Percentiles rank a stretch among this genome's conserved stretches.
These are phyloP conservation scores for Gibbula magus DNA, from an alignment of 2,888 invertebrate genomes.

Conservation along the genomic window DNA sequence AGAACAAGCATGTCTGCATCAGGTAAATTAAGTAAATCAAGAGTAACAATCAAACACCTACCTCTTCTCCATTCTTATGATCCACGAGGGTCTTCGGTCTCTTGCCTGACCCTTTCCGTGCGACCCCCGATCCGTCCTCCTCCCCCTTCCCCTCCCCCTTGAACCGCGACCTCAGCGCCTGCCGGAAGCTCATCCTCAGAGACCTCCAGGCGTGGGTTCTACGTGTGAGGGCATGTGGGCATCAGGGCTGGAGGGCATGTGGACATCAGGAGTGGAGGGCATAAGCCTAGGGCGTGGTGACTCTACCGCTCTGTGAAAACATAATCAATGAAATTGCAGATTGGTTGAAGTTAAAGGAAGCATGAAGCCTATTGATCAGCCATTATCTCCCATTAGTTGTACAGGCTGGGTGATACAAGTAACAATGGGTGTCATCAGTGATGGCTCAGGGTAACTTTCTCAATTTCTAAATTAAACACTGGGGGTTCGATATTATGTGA, in stretches of 20 bases:
- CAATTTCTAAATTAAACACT: no score
- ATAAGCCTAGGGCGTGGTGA: no score
- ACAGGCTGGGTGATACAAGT: no score
- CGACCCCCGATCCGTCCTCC: neutral
- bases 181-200: slow-evolving; percentile 13
- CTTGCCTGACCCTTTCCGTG: neutral
- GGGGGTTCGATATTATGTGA: no score
- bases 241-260: neutral
- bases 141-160: slow-evolving; percentile 17
- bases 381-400: neutral
- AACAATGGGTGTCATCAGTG: no score
- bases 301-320: neutral
- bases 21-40: neutral
- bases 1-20: no score
- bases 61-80: slow-evolving; percentile 12
- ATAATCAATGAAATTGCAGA: neutral
- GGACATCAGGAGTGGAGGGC: neutral
- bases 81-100: neutral
- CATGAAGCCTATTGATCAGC: neutral
- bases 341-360: neutral
- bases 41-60: neutral
- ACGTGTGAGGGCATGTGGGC: no score
- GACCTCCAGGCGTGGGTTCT: no score
- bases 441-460: no score
- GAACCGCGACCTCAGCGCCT: slow-evolving; percentile 13